Evolutionary conservation across 2,888 invertebrate species (phyloP).

Genomic region (Standfussiana lucernea): DNA sequence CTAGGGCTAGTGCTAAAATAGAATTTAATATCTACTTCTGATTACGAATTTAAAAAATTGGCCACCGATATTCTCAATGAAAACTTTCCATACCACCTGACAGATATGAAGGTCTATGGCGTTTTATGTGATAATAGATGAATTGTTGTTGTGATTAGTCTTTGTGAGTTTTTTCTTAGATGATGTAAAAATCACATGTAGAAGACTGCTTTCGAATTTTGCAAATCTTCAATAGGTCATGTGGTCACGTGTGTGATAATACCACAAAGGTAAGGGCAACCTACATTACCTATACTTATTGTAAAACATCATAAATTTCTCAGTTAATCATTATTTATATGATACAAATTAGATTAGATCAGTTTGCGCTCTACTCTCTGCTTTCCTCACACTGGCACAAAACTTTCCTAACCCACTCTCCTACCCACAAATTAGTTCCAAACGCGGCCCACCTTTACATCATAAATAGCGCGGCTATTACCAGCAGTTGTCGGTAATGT

Average conservation of each 20-base stretch:
- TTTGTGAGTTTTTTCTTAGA: neutral
- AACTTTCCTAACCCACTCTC: conserved; percentile 29
- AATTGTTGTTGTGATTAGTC: neutral
- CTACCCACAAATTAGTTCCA: conserved; percentile 25
- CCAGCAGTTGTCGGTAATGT: conserved; percentile 77
- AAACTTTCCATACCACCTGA: neutral
- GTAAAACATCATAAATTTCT: neutral
- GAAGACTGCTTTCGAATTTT: neutral
- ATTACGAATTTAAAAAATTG: neutral
- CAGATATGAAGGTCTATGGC: too few relatives aligned
- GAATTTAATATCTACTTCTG: neutral
- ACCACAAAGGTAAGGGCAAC: neutral
- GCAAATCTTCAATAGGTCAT: neutral
- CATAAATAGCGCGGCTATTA: conserved; percentile 77
- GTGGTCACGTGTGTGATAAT: too few relatives aligned
- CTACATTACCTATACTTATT: neutral
- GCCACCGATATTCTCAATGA: neutral
- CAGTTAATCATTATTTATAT: neutral
- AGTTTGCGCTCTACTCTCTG: neutral
- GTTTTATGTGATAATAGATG: neutral
- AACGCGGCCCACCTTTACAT: conserved; percentile 75
- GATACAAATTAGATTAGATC: neutral
- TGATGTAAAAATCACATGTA: neutral
- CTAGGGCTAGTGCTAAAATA: neutral
- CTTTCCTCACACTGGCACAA: neutral